Conservation (phyloP, 2,888 invertebrate genomes). For the Troilus luridus region DNA sequence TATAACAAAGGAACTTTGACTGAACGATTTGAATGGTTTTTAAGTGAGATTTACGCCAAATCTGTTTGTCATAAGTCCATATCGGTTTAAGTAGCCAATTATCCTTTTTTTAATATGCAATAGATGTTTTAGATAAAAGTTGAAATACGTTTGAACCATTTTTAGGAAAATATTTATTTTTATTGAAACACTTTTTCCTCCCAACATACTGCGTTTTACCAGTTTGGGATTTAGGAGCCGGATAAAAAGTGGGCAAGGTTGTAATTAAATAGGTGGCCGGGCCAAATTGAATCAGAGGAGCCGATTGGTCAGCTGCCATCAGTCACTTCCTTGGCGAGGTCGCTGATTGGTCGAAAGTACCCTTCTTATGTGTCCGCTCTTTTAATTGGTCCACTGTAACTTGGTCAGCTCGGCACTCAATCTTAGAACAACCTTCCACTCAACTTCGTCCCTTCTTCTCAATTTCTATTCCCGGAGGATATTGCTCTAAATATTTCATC, state of each 20-base stretch:
- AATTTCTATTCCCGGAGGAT: neutral
- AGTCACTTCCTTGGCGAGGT: constrained; percentile 53
- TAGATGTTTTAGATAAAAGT: too few species aligned
- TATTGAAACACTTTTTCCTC: neutral
- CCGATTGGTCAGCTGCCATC: constrained; percentile 59
- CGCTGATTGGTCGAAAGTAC: constrained; percentile 44
- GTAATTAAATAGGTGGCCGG: constrained; percentile 56
- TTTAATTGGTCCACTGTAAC: constrained; percentile 50
- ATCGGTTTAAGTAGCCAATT: too few species aligned
- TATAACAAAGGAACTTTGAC: too few species aligned
- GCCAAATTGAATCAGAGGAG: constrained; percentile 54
- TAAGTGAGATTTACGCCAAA: too few species aligned
- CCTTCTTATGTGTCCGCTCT: constrained; percentile 41
- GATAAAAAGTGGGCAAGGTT: neutral
- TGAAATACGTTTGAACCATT: too few species aligned
- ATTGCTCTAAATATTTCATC: constrained; percentile 30
- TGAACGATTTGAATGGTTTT: too few species aligned
- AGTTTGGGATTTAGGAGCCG: neutral
- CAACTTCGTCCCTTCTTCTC: neutral
- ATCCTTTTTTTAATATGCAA: too few species aligned
- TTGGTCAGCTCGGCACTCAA: constrained; percentile 43
- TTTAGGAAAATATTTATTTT: too few species aligned
- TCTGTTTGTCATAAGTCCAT: too few species aligned
- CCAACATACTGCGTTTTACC: neutral
- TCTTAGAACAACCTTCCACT: constrained; percentile 37